Evolutionary conservation across 2,113 vertebrate species (phyloP).

Genomic region (Gadus chalcogrammus): DNA sequence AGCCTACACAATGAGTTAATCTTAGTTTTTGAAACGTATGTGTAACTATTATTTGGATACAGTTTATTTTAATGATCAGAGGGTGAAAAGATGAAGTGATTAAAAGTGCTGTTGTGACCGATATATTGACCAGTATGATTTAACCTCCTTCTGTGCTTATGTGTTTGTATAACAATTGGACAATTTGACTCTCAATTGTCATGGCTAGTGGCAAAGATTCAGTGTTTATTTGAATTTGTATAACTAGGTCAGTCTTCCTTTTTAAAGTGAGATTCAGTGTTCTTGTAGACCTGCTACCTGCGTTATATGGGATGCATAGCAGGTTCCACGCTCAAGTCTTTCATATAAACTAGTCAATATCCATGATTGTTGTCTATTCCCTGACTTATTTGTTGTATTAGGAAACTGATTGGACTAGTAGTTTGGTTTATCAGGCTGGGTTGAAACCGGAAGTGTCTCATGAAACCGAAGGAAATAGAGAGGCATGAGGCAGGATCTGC

Average conservation of each 20-base stretch:
- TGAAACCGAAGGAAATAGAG: constrained; percentile 58
- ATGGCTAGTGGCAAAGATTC: constrained; percentile 28
- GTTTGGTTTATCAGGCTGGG: constrained; percentile 16
- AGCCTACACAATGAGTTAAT: too few species aligned
- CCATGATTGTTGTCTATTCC: constrained; percentile 43
- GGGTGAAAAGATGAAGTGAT: too few species aligned
- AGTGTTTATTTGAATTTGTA: constrained; percentile 26
- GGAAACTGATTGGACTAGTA: too few species aligned
- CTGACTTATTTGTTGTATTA: constrained; percentile 11
- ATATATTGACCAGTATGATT: neutral
- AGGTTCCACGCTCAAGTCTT: constrained; percentile 20
- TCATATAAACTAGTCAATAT: constrained; percentile 17
- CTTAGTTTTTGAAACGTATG: too few species aligned
- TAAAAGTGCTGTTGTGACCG: neutral
- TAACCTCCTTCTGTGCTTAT: neutral
- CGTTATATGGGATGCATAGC: constrained; percentile 13
- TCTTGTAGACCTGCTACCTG: neutral
- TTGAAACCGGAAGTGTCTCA: constrained; percentile 65
- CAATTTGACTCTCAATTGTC: constrained; percentile 38
- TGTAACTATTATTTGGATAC: too few species aligned
- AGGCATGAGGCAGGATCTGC: constrained; percentile 38
- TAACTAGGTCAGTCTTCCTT: too few species aligned
- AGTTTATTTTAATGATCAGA: too few species aligned
- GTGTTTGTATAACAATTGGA: constrained; percentile 12
- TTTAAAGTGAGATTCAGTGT: neutral